Evolutionary conservation across 2,888 invertebrate species (phyloP).

Genomic region (Eubasilissa splendida): DNA sequence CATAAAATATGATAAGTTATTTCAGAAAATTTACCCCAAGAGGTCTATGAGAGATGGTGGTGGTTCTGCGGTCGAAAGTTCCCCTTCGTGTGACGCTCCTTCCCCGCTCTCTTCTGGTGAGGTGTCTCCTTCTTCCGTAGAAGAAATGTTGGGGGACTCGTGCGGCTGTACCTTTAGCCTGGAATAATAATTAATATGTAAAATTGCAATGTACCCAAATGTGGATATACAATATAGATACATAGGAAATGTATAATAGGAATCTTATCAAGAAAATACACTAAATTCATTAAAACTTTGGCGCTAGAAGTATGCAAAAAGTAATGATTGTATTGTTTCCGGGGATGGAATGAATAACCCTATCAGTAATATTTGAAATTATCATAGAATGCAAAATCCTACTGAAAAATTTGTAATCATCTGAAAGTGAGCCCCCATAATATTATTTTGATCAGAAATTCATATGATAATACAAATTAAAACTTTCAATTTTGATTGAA

Average conservation of each 20-base stretch:
- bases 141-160: slow-evolving; percentile 80
- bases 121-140: slow-evolving; percentile 81
- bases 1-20: background rate
- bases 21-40: slow-evolving; percentile 73
- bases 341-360: too few relatives aligned
- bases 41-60: slow-evolving; percentile 81
- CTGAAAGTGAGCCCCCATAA: too few relatives aligned
- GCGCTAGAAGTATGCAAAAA: too few relatives aligned
- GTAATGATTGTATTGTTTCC: too few relatives aligned
- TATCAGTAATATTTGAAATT: too few relatives aligned
- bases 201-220: slow-evolving; percentile 30
- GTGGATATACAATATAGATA: slow-evolving; percentile 10
- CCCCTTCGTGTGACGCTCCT: slow-evolving; percentile 65
- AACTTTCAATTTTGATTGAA: too few relatives aligned
- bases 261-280: background rate
- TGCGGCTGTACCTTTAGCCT: slow-evolving; percentile 83
- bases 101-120: slow-evolving; percentile 76
- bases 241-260: background rate
- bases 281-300: too few relatives aligned
- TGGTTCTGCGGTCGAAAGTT: slow-evolving; percentile 64
- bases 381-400: too few relatives aligned
- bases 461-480: too few relatives aligned
- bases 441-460: too few relatives aligned
- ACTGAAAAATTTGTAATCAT: too few relatives aligned
- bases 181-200: slow-evolving; percentile 31